Evolutionary conservation across 1,140 invertebrate species (phyloP).

Genomic region (Lycorma delicatula): DNA sequence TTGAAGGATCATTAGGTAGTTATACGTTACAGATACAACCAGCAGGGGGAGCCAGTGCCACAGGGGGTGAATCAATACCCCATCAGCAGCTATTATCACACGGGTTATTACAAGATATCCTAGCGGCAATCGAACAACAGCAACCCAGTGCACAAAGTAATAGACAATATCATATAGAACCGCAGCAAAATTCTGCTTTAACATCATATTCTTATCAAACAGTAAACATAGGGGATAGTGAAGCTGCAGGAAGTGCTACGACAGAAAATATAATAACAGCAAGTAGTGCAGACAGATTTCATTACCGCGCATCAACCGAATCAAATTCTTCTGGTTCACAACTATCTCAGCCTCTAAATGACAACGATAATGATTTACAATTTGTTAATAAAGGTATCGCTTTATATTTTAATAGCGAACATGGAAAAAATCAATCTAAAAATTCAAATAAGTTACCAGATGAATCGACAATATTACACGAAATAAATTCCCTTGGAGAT

Average conservation of each 20-base stretch:
- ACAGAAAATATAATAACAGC: background rate
- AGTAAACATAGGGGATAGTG: constrained; percentile 4
- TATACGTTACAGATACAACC: constrained; percentile 67
- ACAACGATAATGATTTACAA: background rate
- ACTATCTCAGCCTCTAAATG: background rate
- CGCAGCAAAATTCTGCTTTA: background rate
- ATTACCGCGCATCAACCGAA: background rate
- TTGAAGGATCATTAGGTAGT: constrained; percentile 50
- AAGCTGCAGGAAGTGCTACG: background rate
- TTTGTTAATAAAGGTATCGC: constrained; percentile 13
- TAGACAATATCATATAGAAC: constrained; percentile 1
- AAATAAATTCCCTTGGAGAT: too few relatives aligned
- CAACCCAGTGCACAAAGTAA: constrained; percentile 15
- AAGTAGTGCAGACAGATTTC: background rate
- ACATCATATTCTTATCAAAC: background rate
- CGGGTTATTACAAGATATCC: constrained; percentile 65
- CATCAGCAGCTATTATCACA: constrained; percentile 68
- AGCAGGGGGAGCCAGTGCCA: constrained; percentile 37
- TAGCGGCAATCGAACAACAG: constrained; percentile 61
- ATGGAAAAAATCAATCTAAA: constrained; percentile 3
- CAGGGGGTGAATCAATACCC: constrained; percentile 39
- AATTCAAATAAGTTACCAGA: background rate
- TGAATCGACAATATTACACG: background rate
- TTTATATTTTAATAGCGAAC: constrained; percentile 15
- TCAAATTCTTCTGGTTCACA: background rate